Evolutionary conservation across 37 sponge, comb jelly and placozoan species (phyloP).

Genomic region (Spongilla lacustris): DNA sequence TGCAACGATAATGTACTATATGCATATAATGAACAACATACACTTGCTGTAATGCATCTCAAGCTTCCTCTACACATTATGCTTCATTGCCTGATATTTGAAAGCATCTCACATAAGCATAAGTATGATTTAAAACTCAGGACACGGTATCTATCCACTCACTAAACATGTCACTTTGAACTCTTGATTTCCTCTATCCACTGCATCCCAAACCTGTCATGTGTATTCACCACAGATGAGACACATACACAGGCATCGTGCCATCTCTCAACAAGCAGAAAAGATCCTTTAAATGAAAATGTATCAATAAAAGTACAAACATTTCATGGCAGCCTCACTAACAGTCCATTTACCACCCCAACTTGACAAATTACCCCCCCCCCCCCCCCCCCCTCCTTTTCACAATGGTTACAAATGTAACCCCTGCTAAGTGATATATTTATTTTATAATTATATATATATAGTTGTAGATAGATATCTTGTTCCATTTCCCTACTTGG

Average conservation of each 20-base stretch:
- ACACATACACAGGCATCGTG: neutral
- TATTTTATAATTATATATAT: no score
- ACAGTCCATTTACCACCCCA: no score
- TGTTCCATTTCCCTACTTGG: no score
- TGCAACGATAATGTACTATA: no score
- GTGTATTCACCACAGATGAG: neutral
- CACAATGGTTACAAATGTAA: no score
- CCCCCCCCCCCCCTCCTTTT: no score
- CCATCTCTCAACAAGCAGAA: neutral
- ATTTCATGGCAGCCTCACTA: neutral
- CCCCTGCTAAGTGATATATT: no score
- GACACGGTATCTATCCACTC: neutral
- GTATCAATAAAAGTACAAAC: neutral
- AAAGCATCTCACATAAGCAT: neutral
- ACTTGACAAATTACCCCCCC: no score
- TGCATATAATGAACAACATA: neutral
- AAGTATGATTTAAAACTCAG: neutral
- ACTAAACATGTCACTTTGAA: neutral
- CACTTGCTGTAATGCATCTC: neutral
- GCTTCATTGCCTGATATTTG: neutral
- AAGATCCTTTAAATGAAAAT: neutral
- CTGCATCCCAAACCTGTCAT: neutral
- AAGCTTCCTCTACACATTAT: neutral
- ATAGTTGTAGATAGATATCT: no score
- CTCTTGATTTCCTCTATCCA: neutral